Evolutionary conservation across 2,888 invertebrate species (phyloP).

Genomic region (Trichogramma evanescens): DNA sequence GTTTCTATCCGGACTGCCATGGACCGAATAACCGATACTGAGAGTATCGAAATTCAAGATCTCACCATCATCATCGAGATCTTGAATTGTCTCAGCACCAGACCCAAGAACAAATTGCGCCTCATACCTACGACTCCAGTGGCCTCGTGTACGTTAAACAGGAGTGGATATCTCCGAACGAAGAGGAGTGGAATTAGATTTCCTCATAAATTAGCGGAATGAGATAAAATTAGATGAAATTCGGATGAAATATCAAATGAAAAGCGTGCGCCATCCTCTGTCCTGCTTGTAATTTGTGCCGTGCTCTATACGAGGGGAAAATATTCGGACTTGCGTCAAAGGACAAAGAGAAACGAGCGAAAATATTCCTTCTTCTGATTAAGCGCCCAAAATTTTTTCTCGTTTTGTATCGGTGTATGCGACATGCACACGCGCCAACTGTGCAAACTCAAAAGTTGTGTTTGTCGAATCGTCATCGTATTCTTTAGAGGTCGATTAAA

Average conservation of each 20-base stretch:
- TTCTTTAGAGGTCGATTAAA: too few species aligned
- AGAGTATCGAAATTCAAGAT: constrained; percentile 46
- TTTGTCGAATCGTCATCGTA: too few species aligned
- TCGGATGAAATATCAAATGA: not conserved
- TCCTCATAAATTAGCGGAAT: not conserved
- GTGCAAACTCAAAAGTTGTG: too few species aligned
- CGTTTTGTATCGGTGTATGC: too few species aligned
- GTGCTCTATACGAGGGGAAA: too few species aligned
- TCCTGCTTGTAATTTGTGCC: too few species aligned
- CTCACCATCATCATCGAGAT: constrained; percentile 34
- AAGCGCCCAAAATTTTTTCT: too few species aligned
- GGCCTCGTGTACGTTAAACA: constrained; percentile 42
- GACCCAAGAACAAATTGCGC: constrained; percentile 23
- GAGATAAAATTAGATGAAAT: not conserved
- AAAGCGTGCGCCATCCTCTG: not conserved
- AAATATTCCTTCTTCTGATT: too few species aligned
- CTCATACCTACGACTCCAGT: constrained; percentile 33
- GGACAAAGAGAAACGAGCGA: too few species aligned
- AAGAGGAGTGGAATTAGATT: constrained; percentile 40
- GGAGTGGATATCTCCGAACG: constrained; percentile 40
- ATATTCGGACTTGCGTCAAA: too few species aligned
- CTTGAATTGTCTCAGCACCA: constrained; percentile 32
- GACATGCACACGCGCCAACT: too few species aligned
- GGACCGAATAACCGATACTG: constrained; percentile 45
- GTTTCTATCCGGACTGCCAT: constrained; percentile 46